phyloP scores from a whole-genome alignment of 2,113 vertebrate genomes.

The Fukomys damarensis region DNA sequence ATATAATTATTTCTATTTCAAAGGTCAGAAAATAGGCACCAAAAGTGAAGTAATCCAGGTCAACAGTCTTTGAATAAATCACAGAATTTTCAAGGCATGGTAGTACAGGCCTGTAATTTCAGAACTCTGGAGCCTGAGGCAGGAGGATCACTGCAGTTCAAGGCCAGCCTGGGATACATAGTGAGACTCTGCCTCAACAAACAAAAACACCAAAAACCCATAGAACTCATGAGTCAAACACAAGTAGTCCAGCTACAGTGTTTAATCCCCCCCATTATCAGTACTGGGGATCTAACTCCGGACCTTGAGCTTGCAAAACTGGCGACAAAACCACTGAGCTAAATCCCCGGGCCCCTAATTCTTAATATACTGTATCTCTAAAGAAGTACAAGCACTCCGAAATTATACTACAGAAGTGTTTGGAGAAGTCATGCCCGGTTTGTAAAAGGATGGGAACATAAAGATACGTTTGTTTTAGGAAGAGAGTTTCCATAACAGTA shows the following conservation, averaged over 20 bases:
- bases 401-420: not conserved
- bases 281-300: too few species aligned
- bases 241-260: not conserved
- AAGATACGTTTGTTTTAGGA: not conserved
- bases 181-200: not conserved
- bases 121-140: not conserved
- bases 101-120: not conserved
- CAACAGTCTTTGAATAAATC: not conserved
- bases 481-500: not conserved
- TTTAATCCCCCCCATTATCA: too few species aligned
- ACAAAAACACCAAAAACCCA: not conserved
- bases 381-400: not conserved
- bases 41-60: not conserved
- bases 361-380: not conserved
- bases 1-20: not conserved
- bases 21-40: not conserved
- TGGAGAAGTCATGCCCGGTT: not conserved
- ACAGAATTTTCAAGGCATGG: not conserved
- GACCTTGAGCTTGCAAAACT: too few species aligned
- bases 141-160: not conserved
- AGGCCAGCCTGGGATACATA: not conserved
- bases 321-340: too few species aligned
- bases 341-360: too few species aligned
- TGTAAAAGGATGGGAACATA: not conserved
- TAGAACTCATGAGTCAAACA: not conserved